Evolutionary conservation across 2,888 invertebrate genomes (phyloP), one percentile per base, ranked within the genome.

Genomic region (Polymixis flavicincta): DNA sequence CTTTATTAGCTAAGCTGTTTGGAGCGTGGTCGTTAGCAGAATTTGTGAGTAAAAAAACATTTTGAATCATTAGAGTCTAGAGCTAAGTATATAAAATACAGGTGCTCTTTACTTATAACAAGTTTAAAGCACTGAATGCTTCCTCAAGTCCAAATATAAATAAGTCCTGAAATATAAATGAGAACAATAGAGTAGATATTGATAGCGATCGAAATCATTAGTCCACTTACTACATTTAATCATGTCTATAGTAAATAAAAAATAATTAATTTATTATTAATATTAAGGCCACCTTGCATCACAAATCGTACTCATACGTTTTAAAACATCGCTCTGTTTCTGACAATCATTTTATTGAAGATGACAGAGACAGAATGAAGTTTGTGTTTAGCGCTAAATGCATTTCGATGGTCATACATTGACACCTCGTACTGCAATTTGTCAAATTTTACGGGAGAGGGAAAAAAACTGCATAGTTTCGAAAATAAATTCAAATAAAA

Each of bases 1-100:
- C 85, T 83, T 84, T 87, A 67, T 77, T n/a, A 84, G 89, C 89
- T 90, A 90, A 90, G 92, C 92, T 87, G 88, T 84, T 85, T 85
- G 80, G 89, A 92, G 93, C 93, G 92, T 93, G 93, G 69, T 83
- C 54, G 67, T 81, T 88, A 90, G 90, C 91, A 83, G 84, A 86
- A 85, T 72, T 81, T 65, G 89, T 88, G 87, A 80, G 14, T 75
- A 60, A 77, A 70, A 70, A 74, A 65, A 68, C 28, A 57, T 66
- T 55, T 77, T 37, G 60, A n/a, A 74, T 76, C 65, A 50, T 73
- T 76, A 59, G 48, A 74, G 76, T 78, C 88, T 87, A 87, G 64
- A 55, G 74, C 83, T 87, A 87, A 77, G 52, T 69, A 63, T 72
- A 76, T 74, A 54, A 78, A 80, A 73, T 76, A 83, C 57, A 77